Evolutionary conservation across 1,140 invertebrate species (phyloP), one percentile per base, ranked within the genome.

Genomic region (Brachionus rotundiformis): DNA sequence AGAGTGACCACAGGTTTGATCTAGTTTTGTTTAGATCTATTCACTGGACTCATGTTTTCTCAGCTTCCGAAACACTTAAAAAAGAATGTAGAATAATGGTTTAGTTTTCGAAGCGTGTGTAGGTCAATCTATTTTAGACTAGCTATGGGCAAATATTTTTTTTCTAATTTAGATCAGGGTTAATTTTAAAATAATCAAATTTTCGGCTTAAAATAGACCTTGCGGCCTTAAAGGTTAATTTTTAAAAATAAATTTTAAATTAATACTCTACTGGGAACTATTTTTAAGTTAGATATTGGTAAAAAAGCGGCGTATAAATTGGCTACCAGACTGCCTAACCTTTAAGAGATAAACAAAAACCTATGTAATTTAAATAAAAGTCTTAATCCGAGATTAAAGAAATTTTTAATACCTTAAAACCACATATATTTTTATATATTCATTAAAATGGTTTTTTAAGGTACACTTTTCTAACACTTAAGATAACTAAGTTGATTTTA

Each of bases 41-140:
- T 63, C 29, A 19, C 16, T 19, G 7, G 16, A 16, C 25, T 59
- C 16, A 63, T 63, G 25, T 29, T 63, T 63, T 63, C 61, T 27
- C 61, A 63, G 61, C 61, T 63, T 63, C 61, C 61, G 61, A 63
- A 29, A 23, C 25, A 63, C 25, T 33, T n/a, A 27, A 10, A 63
- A 3, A 25, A 63, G 29, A 63, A 27, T 54, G 19, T 54, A 11
- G 39, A 41, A 13, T 11, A 23, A 19, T 54, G n/a, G n/a, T 54
- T 54, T 25, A 7, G 19, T 54, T 54, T 49, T 25, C 5, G 2
- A 19, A 54, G 16, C 47, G 47, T 54, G 47, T 19, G n/a, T 54
- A 54, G 47, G 47, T 54, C 47, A 54, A 19, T 54, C 8, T 54
- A 54, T 23, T 54, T 54, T 54, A 54, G 47, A 54, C 47, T 54